Base-by-base conservation (phyloP, 1,140 invertebrate genomes). In the Heliconius congener region DNA sequence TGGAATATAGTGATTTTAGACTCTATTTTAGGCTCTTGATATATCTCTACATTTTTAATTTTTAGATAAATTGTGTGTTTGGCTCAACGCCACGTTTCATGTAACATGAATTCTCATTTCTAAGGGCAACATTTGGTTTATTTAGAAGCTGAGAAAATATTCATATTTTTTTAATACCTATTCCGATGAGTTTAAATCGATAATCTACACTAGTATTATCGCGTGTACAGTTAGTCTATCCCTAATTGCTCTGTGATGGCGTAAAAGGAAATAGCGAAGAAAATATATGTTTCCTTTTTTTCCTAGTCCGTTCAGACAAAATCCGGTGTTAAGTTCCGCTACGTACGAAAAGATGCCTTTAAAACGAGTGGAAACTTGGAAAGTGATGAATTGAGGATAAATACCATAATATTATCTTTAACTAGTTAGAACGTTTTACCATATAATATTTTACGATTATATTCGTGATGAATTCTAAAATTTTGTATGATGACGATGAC, bases 401-500 rank as follows among this genome's bases (percentile, higher is more conserved):
- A 18, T 52, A 52, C 50, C 13, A 52, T 0, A 52, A 23, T 23
- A 23, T 23, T 0, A 23, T 23, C 23, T 23, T 23, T 23, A 23
- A 23, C 23, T 0, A 23, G n/a, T 57, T 9, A 57, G n/a, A 57
- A 57, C n/a, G 55, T 57, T 57, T 9, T 57, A 57, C 19, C 19
- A 57, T 57, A 66, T 66, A 30, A 66, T 30, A 27, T 66, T 66
- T 66, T 66, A 66, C 30, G n/a, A 27, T 27, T 66, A 66, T 66
- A 27, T 66, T 66, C 8, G 23, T 66, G 4, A 66, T 66, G 4
- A 5, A 27, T 27, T 66, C 23, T 66, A 66, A 66, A 66, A 66
- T 66, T 66, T 66, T n/a, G 27, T 71, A 46, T 52, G 57, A 50
- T 52, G 81, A 76, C 73, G 60, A 77, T 76, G 77, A 79, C 71